Evolutionary conservation across 2,888 invertebrate species (phyloP).

Genomic region (Autographa gamma): DNA sequence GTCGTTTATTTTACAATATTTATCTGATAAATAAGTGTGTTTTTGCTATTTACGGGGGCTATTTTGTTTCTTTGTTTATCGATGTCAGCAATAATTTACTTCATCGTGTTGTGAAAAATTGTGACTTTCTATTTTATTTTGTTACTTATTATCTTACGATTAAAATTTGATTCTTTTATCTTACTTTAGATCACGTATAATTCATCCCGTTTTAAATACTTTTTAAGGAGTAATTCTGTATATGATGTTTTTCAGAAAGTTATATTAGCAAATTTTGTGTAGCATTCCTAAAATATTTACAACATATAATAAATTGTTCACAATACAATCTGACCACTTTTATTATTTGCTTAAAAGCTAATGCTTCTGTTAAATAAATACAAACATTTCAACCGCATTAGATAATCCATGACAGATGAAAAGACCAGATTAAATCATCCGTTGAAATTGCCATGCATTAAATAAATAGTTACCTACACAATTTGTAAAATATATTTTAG

Average conservation of each 20-base stretch:
- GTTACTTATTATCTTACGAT: too few relatives aligned
- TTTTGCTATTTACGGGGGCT: too few relatives aligned
- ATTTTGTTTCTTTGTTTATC: too few relatives aligned
- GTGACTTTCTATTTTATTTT: too few relatives aligned
- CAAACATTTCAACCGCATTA: slow-evolving; percentile 3
- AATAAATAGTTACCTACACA: slow-evolving; percentile 6
- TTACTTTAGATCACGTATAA: too few relatives aligned
- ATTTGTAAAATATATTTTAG: not conserved
- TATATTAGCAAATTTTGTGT: not conserved
- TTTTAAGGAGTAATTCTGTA: too few relatives aligned
- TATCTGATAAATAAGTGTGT: not conserved
- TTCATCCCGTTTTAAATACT: too few relatives aligned
- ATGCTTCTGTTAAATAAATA: not conserved
- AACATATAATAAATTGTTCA: not conserved
- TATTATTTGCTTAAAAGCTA: not conserved
- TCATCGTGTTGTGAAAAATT: too few relatives aligned
- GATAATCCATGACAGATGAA: not conserved
- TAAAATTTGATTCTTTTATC: too few relatives aligned
- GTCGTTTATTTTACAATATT: not conserved
- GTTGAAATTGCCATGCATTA: not conserved
- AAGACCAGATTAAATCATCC: not conserved
- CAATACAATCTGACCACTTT: not conserved
- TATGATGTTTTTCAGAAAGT: too few relatives aligned
- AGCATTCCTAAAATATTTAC: not conserved
- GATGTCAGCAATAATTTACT: too few relatives aligned